Conservation (phyloP, 2,113 vertebrate species). For the Eulacestoma nigropectus region DNA sequence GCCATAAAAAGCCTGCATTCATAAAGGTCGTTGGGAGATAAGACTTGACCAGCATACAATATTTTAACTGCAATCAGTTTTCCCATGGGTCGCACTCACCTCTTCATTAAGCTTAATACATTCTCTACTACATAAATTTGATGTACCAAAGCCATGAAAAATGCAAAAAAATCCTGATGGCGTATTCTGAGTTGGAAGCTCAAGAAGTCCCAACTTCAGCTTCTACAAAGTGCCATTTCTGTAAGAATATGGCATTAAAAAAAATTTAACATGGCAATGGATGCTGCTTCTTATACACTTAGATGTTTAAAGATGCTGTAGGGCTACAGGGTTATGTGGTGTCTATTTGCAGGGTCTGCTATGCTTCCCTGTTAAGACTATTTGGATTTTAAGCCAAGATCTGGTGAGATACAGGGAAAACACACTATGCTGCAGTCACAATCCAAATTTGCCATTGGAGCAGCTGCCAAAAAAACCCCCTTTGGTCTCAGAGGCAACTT, state of each 20-base stretch:
- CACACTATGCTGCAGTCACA: background rate
- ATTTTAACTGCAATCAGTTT: background rate
- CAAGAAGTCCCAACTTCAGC: background rate
- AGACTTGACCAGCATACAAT: background rate
- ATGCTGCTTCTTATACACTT: background rate
- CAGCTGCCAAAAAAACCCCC: background rate
- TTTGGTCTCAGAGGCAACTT: background rate
- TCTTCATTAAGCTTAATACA: background rate
- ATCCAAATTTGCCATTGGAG: background rate
- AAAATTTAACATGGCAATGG: background rate
- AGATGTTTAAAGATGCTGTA: background rate
- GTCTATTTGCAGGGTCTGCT: background rate
- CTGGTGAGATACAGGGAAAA: rapidly evolving
- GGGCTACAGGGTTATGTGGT: background rate
- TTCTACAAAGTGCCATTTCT: background rate
- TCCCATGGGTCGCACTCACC: background rate
- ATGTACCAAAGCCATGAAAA: background rate
- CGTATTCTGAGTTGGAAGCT: background rate
- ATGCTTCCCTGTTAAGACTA: background rate
- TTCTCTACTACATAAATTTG: background rate
- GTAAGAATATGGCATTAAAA: background rate
- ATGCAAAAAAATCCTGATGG: background rate
- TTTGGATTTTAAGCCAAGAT: background rate
- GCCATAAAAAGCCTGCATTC: background rate
- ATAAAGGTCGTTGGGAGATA: background rate